phyloP scores from a whole-genome alignment of 2,113 vertebrate genomes.

The Tonatia bakeri region DNA sequence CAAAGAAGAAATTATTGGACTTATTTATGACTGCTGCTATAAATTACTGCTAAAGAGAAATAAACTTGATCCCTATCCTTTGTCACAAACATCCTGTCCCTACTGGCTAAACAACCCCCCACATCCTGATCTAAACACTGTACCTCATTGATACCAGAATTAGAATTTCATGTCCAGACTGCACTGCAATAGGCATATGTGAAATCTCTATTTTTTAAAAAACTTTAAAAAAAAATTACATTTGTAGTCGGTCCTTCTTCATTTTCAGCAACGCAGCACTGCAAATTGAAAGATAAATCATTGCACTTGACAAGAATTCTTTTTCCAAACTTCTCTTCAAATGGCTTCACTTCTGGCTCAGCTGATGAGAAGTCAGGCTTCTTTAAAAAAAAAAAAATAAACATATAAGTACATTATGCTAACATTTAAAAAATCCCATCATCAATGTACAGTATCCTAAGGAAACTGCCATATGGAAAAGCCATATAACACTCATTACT shows the following conservation, averaged over 20 bases:
- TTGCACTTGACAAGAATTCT: conserved; percentile 96
- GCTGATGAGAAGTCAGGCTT: conserved; percentile 94
- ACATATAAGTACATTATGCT: not conserved
- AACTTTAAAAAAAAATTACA: conserved; percentile 78
- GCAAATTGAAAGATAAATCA: conserved; percentile 96
- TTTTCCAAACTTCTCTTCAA: conserved; percentile 98
- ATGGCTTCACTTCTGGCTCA: conserved; percentile 94
- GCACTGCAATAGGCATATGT: not conserved
- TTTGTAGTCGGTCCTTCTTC: conserved; percentile 98
- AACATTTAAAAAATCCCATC: not conserved
- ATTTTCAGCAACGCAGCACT: conserved; percentile 97
- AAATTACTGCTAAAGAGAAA: not conserved
- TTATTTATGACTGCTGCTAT: not conserved
- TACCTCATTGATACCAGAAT: not conserved
- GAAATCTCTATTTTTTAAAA: not conserved
- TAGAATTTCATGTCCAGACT: not conserved
- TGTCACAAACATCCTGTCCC: not conserved
- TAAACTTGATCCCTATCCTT: not conserved
- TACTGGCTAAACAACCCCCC: not conserved
- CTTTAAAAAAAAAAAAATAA: conserved; percentile 81
- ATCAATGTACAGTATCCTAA: not conserved
- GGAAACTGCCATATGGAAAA: not conserved
- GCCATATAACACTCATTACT: not conserved
- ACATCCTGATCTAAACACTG: not conserved
- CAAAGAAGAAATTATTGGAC: not conserved